phyloP scores from a whole-genome alignment of 2,113 vertebrate species.

The Amphilophus citrinellus region DNA sequence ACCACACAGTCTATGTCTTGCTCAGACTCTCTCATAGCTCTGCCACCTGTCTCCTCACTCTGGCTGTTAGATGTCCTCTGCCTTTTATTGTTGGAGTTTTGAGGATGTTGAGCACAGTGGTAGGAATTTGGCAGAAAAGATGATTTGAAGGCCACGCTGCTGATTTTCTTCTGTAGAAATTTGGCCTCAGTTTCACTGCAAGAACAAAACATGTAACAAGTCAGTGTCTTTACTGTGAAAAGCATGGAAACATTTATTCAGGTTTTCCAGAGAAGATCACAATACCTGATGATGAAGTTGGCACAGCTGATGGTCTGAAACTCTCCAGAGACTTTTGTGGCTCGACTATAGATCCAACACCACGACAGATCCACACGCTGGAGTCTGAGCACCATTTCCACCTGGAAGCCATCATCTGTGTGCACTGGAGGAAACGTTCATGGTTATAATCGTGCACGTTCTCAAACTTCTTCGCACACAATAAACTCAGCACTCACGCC shows the following conservation, averaged over 20 bases:
- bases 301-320: constrained; percentile 72
- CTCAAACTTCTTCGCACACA: fast-evolving
- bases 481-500: not conserved
- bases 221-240: not conserved
- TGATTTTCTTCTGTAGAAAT: constrained; percentile 73
- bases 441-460: not conserved
- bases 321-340: constrained; percentile 42
- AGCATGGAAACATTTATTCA: not conserved
- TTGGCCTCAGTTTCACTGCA: constrained; percentile 79
- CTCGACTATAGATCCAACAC: constrained; percentile 74
- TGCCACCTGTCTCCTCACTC: constrained; percentile 49
- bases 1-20: constrained; percentile 1
- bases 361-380: constrained; percentile 76
- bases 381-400: constrained; percentile 78
- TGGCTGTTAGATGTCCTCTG: constrained; percentile 44
- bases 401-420: constrained; percentile 49
- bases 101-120: constrained; percentile 25
- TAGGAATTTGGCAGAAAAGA: constrained; percentile 11
- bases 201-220: not conserved
- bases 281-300: constrained; percentile 82
- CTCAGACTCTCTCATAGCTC: constrained; percentile 37
- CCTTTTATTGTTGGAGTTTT: constrained; percentile 48
- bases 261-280: not conserved
- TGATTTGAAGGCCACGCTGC: constrained; percentile 39
- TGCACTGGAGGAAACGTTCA: constrained; percentile 60